Evolutionary conservation across 2,113 vertebrate species (phyloP), one percentile per base, ranked within the genome.

Genomic region (Scopus umbretta): DNA sequence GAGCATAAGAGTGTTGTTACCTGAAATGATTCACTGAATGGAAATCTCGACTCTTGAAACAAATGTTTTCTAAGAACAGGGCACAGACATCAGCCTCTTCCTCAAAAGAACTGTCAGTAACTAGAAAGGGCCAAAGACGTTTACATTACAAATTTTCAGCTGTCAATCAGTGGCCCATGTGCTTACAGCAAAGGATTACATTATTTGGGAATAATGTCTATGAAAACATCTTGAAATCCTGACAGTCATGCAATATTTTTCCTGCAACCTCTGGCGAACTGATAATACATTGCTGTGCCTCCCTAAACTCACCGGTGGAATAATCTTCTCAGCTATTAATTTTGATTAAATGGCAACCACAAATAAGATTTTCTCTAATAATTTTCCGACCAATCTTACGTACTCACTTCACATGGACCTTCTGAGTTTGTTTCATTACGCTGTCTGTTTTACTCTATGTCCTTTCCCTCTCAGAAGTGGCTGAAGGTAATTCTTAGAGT

Each of bases 21-120:
- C 65, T 89, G 76, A 94, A 92, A 94, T 76, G 43, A 95, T 97
- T 94, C 91, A 92, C 30, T 40, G 21, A 34, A 30, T 87, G 86
- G 83, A 80, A 95, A 91, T 94, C 70, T 94, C 40, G 2, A 68
- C 27, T 94, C 66, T 42, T 88, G 84, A 97, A 91, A 91, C 22
- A 88, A 82, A 53, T 43, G 17, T 75, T 82, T 92, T 96, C 86
- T 75, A 94, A 92, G 92, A 94, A 90, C 42, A 26, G 16, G 45
- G 10, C 56, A 72, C 43, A 66, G 62, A 52, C 26, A 71, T n/a
- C 59, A 81, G 76, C 12, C 25, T 80, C 19, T 67, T 94, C 65
- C 73, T 91, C 40, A 70, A 76, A 85, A 85, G 87, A 90, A 42
- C 62, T 75, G 36, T 0, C 10, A 40, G 36, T 45, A 53, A 52